Evolutionary conservation across 2,888 invertebrate species (phyloP).

Genomic region (Lochmaea crataegi): DNA sequence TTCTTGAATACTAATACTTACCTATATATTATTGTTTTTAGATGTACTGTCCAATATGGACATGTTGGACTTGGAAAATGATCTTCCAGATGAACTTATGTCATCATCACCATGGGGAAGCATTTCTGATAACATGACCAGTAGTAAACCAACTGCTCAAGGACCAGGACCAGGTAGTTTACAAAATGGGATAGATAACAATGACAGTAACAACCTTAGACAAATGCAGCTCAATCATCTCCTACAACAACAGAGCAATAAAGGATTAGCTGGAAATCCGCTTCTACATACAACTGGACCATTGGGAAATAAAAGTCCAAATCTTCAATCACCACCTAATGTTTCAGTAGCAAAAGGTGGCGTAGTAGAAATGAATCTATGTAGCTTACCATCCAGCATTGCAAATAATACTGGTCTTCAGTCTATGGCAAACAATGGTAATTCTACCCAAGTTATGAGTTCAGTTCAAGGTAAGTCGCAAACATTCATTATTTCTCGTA

Average conservation of each 20-base stretch:
- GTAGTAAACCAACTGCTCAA: constrained; percentile 82
- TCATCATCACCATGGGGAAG: constrained; percentile 77
- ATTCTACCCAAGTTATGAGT: constrained; percentile 78
- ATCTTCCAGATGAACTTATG: constrained; percentile 91
- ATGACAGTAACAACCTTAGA: constrained; percentile 63
- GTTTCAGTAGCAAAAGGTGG: constrained; percentile 77
- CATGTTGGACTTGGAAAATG: constrained; percentile 91
- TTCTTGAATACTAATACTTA: background rate
- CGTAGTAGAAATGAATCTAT: constrained; percentile 73
- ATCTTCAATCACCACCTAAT: constrained; percentile 87
- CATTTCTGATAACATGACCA: constrained; percentile 60
- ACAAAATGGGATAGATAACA: constrained; percentile 79
- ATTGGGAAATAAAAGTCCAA: constrained; percentile 85
- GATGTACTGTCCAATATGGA: constrained; percentile 86
- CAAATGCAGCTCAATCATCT: constrained; percentile 74
- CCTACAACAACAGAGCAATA: constrained; percentile 74
- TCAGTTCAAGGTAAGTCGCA: constrained; percentile 73
- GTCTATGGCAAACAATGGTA: constrained; percentile 74
- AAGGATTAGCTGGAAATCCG: constrained; percentile 77
- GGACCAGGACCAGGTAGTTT: constrained; percentile 83
- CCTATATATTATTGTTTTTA: constrained; percentile 61
- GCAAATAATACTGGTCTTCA: constrained; percentile 67
- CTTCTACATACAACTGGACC: constrained; percentile 80
- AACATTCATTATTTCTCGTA: background rate
- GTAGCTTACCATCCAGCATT: constrained; percentile 69